Evolutionary conservation across 2,888 invertebrate genomes (phyloP).

Genomic region (Conops quadrifasciatus): DNA sequence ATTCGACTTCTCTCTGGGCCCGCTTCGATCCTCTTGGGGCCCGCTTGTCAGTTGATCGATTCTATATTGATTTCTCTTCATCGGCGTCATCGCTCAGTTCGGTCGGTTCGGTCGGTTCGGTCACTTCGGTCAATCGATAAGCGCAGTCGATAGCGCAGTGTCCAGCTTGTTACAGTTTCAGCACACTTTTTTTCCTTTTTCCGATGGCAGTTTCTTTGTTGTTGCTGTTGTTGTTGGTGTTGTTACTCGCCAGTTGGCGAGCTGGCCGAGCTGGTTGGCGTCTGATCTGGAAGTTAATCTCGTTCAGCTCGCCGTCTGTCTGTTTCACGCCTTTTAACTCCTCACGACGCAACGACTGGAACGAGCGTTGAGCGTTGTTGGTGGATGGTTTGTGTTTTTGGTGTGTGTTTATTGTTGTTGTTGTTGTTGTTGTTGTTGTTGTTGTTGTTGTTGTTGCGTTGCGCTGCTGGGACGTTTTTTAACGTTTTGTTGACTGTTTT

Average conservation of each 20-base stretch:
- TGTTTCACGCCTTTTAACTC: conserved; percentile 27
- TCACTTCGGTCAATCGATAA: too few species aligned
- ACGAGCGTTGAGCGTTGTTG: neutral
- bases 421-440: neutral
- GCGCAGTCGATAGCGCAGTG: neutral
- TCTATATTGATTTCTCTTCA: too few species aligned
- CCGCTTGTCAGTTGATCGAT: too few species aligned
- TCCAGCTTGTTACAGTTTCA: conserved; percentile 2
- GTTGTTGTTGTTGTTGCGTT: conserved; percentile 1
- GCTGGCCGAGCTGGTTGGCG: neutral
- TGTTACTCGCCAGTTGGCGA: neutral
- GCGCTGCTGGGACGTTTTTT: neutral
- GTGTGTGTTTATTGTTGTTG: neutral
- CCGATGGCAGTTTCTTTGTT: neutral
- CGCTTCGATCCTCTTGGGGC: too few species aligned
- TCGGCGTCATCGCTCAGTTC: too few species aligned
- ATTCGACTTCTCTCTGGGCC: too few species aligned
- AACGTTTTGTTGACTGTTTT: neutral
- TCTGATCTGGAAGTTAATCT: conserved; percentile 31
- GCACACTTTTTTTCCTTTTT: neutral
- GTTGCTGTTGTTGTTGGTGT: neutral
- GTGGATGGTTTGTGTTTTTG: neutral
- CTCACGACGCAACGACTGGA: neutral
- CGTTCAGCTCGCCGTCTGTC: neutral
- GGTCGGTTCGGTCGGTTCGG: too few species aligned